Percentiles rank a stretch among this genome's conserved stretches.
Evolutionary conservation across 2,888 invertebrate species (phyloP).

Genomic region (Hyalella azteca): DNA sequence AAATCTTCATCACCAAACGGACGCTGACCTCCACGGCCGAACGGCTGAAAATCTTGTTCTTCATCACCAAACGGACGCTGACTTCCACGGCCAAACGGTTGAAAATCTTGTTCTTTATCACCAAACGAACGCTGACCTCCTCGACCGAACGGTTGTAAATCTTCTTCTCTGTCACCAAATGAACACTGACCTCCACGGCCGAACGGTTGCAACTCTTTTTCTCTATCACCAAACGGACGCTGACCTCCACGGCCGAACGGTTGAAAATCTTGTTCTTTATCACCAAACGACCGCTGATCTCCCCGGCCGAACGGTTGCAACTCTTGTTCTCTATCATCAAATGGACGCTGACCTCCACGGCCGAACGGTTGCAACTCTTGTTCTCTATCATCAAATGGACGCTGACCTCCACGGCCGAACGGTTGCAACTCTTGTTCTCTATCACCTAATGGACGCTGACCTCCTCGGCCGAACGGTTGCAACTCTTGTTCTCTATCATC

Average conservation of each 20-base stretch:
- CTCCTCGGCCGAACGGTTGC: neutral
- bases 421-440: too few relatives aligned
- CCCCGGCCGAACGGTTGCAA: neutral
- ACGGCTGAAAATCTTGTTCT: neutral
- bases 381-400: too few relatives aligned
- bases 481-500: too few relatives aligned
- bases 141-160: neutral
- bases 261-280: neutral
- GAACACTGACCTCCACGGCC: neutral
- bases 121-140: neutral
- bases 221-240: neutral
- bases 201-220: neutral
- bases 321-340: neutral
- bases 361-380: too few relatives aligned
- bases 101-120: neutral
- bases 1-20: neutral
- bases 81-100: neutral
- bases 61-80: neutral
- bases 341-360: neutral
- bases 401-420: too few relatives aligned
- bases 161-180: neutral
- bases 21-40: neutral
- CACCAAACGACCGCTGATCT: neutral
- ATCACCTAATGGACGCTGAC: too few relatives aligned
- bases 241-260: neutral